Conservation (phyloP, 2,888 invertebrate genomes). For the Diloba caeruleocephala region DNA sequence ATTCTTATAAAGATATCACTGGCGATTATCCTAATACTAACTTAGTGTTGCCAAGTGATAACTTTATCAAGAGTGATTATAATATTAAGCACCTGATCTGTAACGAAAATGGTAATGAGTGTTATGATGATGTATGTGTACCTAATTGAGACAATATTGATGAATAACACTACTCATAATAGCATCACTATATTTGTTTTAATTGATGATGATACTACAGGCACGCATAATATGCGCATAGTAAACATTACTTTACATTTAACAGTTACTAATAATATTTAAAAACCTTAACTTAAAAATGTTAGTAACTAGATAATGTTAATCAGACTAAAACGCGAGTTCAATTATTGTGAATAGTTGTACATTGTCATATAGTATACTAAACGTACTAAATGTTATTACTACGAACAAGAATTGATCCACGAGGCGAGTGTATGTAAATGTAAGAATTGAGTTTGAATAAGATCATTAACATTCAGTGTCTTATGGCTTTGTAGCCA, state of each 20-base stretch:
- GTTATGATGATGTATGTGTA: slow-evolving; percentile 14
- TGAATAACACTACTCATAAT: neutral
- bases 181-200: neutral
- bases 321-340: neutral
- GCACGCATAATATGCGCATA: too few species aligned
- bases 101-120: neutral
- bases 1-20: too few species aligned
- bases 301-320: too few species aligned
- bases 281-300: too few species aligned
- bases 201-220: slow-evolving; percentile 3
- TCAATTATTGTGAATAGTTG: neutral
- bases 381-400: neutral
- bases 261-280: too few species aligned
- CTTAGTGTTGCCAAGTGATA: neutral
- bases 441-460: slow-evolving; percentile 34
- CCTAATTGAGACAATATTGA: slow-evolving; percentile 1
- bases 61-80: neutral
- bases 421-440: slow-evolving; percentile 19
- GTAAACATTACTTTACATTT: too few species aligned
- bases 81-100: slow-evolving; percentile 12
- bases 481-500: neutral
- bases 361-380: neutral
- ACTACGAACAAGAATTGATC: slow-evolving; percentile 5
- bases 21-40: too few species aligned
- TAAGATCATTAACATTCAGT: slow-evolving; percentile 23